Evolutionary conservation across 2,888 invertebrate genomes (phyloP).

Genomic region (Lasioglossum calceatum): DNA sequence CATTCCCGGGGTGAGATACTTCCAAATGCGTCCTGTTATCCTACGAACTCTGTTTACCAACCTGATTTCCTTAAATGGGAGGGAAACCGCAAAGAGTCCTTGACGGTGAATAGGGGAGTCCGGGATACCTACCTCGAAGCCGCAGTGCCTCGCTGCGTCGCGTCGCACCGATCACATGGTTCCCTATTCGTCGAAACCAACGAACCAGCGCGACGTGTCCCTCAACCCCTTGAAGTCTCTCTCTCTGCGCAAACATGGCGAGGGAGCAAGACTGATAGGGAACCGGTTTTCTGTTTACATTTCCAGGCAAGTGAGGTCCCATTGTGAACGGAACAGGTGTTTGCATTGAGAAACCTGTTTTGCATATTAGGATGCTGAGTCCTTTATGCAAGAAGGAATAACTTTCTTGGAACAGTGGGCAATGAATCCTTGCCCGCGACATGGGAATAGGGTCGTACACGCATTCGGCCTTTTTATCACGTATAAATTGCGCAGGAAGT

Average conservation of each 20-base stretch:
- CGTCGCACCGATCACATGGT: slow-evolving; percentile 44
- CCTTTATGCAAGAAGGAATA: slow-evolving; percentile 6
- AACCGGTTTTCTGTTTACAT: slow-evolving; percentile 50
- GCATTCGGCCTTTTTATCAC: background rate
- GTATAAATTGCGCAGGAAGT: background rate
- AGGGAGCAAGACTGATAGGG: background rate
- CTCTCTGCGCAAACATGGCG: background rate
- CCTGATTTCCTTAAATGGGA: slow-evolving; percentile 73
- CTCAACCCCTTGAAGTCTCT: slow-evolving; percentile 67
- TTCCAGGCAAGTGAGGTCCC: slow-evolving; percentile 5
- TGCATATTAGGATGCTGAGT: slow-evolving; percentile 11
- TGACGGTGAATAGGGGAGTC: background rate
- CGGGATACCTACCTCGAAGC: background rate
- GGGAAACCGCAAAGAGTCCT: slow-evolving; percentile 35
- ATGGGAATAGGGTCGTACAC: background rate
- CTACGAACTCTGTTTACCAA: slow-evolving; percentile 70
- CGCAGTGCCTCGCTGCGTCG: background rate
- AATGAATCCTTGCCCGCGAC: background rate
- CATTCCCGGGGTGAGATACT: slow-evolving; percentile 7
- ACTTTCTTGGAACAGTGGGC: background rate
- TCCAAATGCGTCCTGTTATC: slow-evolving; percentile 53
- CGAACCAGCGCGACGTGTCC: slow-evolving; percentile 69
- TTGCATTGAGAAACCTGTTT: slow-evolving; percentile 40
- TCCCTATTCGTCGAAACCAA: slow-evolving; percentile 67
- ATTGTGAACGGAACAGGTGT: slow-evolving; percentile 41